Base-by-base conservation (phyloP, 1,140 invertebrate genomes). In the Trinorchestia longiramus region DNA sequence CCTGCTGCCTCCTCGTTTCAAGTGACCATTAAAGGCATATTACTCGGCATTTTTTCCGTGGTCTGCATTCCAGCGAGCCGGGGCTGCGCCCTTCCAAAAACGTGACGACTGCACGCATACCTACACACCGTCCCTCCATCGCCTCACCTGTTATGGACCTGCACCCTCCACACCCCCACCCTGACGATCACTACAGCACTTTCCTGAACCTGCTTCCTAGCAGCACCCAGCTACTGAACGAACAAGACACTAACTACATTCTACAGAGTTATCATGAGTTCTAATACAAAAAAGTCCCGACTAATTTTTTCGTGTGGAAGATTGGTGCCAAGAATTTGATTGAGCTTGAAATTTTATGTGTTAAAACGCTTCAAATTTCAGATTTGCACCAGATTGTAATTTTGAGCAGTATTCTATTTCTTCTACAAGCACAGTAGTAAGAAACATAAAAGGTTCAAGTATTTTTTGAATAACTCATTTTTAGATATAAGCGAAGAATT, bases 21-120 rank as follows among this genome's bases (percentile, higher is more conserved):
- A 91, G 88, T 91, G 88, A 91, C 88, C 88, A 91, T 91, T 91
- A 91, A 91, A 91, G 88, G 88, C 43, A 91, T 91, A 42, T 91
- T 91, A 91, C 41, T 43, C 88, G 88, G 43, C 41, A 91, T 91
- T 91, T 91, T 91, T 91, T 91, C 88, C 4, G 43, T 91, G 88
- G 88, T 91, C 88, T 91, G 88, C 88, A 91, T 91, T 91, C 88
- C 88, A 91, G 88, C 88, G 88, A 43, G 88, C 41, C 88, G 88
- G 43, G 62, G 88, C 88, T 91, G 88, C 41, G 43, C 88, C 88
- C 88, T 77, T 91, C 88, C 88, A 42, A 43, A 91, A 91, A 91
- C 88, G 88, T 91, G 88, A 91, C 88, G 88, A 42, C 88, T 42
- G 41, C 41, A 91, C 88, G 88, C 88, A 42, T 91, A 44, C 88